Conservation (phyloP, 2,113 vertebrate genomes). For the Corythornis madagascariensis region DNA sequence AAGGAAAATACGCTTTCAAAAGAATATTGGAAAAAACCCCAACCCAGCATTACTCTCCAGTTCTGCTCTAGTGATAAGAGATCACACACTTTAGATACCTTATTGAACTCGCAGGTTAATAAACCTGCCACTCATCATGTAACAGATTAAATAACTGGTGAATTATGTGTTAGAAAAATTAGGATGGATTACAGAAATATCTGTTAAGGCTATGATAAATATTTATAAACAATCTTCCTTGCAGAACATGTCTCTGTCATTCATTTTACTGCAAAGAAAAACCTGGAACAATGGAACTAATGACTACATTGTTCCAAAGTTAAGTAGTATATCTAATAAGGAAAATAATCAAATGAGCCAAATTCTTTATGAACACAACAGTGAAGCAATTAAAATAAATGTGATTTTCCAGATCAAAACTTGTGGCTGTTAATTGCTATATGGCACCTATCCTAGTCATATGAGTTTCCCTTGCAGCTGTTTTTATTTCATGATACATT, state of each 20-base stretch:
- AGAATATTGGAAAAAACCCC: not conserved
- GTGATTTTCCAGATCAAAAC: constrained; percentile 76
- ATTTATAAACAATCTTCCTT: constrained; percentile 58
- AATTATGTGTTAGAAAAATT: constrained; percentile 40
- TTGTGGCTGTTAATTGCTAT: constrained; percentile 65
- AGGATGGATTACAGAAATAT: constrained; percentile 66
- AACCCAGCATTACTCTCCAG: not conserved
- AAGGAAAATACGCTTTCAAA: not conserved
- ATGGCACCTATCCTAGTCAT: constrained; percentile 71
- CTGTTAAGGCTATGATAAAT: constrained; percentile 66
- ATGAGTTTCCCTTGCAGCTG: constrained; percentile 75
- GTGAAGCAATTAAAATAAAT: constrained; percentile 79
- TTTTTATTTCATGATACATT: constrained; percentile 76
- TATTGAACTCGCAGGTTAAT: constrained; percentile 27
- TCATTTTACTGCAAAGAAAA: constrained; percentile 50
- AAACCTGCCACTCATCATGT: not conserved
- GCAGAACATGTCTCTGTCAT: constrained; percentile 39
- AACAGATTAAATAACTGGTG: constrained; percentile 37
- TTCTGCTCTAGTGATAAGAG: not conserved
- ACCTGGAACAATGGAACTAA: constrained; percentile 59
- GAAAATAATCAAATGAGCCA: constrained; percentile 49
- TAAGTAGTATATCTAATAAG: constrained; percentile 71
- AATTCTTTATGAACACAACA: constrained; percentile 60
- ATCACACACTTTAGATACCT: not conserved
- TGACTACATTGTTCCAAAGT: constrained; percentile 65